These are phyloP conservation scores for Coptotermes formosanus DNA, from an alignment of 1,140 invertebrate species.

Conservation along the genomic window DNA sequence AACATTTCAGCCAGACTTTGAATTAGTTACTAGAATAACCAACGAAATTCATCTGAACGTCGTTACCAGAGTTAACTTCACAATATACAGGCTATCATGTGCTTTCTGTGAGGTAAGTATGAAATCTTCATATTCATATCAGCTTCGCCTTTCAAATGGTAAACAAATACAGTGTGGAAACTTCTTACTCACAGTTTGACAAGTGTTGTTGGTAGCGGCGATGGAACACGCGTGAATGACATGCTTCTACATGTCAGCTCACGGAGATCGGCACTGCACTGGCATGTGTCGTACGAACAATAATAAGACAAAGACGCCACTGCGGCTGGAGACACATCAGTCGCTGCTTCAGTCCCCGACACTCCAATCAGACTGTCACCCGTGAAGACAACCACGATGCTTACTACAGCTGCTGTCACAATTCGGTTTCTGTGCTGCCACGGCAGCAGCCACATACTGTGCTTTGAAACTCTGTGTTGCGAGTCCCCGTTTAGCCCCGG, in stretches of 20 bases:
- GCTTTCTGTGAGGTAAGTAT: too few species aligned
- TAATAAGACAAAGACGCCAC: background rate
- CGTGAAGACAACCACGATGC: background rate
- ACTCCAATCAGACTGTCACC: background rate
- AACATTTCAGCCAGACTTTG: too few species aligned
- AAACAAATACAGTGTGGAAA: background rate
- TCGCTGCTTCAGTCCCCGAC: background rate
- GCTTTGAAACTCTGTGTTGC: background rate
- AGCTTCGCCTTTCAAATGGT: background rate
- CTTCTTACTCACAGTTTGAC: slow-evolving; percentile 47
- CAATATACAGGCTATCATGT: too few species aligned
- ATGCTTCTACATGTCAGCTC: slow-evolving; percentile 46
- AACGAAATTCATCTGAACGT: too few species aligned
- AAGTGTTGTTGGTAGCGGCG: slow-evolving; percentile 44
- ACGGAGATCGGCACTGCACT: slow-evolving; percentile 44
- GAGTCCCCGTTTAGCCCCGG: background rate
- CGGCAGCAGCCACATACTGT: background rate
- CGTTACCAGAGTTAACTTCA: too few species aligned
- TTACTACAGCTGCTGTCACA: background rate
- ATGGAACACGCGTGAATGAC: slow-evolving; percentile 45
- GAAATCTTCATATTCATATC: too few species aligned
- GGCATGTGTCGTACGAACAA: slow-evolving; percentile 45
- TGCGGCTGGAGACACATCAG: background rate
- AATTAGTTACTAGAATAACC: too few species aligned
- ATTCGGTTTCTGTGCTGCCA: background rate